Percentiles rank a stretch among this genome's conserved stretches.
Conservation (phyloP, 2,113 vertebrate genomes). For the Diphyllodes magnificus region DNA sequence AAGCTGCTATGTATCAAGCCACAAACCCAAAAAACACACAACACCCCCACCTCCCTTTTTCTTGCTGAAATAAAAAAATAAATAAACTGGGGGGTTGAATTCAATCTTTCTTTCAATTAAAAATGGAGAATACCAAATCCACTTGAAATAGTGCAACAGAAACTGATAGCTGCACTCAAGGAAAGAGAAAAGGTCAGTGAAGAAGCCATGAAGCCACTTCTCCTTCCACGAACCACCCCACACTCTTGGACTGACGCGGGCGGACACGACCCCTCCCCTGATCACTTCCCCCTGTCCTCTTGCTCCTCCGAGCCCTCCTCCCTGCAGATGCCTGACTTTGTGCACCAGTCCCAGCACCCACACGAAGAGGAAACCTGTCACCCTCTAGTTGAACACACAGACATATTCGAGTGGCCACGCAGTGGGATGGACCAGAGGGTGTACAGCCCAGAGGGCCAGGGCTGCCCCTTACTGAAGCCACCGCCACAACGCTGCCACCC, state of each 20-base stretch:
- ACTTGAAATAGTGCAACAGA: background rate
- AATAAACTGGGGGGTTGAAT: background rate
- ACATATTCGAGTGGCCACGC: fast-evolving
- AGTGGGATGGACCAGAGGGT: background rate
- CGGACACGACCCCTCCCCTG: background rate
- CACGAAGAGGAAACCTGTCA: background rate
- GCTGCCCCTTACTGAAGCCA: background rate
- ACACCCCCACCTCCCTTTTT: fast-evolving
- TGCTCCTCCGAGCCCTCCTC: background rate
- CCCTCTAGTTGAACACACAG: background rate
- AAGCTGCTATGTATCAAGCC: background rate
- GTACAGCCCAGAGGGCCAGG: background rate
- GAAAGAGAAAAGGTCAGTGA: background rate
- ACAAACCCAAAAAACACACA: background rate
- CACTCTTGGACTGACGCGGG: fast-evolving
- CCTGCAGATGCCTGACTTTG: background rate
- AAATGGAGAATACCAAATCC: background rate
- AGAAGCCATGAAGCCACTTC: background rate
- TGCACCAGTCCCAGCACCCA: background rate
- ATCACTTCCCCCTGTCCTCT: background rate
- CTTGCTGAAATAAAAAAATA: background rate
- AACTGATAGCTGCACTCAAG: background rate
- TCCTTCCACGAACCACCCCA: background rate
- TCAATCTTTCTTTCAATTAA: background rate
- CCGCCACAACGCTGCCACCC: fast-evolving